Evolutionary conservation across 2,888 invertebrate species (phyloP), one percentile per base, ranked within the genome.

Genomic region (Selenia dentaria): DNA sequence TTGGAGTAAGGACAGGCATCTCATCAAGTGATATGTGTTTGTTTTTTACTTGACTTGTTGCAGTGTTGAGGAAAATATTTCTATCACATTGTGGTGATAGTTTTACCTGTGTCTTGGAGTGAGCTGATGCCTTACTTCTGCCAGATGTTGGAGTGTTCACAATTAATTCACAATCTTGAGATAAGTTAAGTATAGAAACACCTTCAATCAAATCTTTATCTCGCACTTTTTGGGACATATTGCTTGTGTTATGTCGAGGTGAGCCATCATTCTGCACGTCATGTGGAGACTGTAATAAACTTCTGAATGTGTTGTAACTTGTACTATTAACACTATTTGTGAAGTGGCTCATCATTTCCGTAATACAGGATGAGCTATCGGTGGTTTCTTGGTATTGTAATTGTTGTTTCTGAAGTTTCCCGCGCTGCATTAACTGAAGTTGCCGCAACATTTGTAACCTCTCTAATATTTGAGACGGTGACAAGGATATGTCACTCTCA

Each of bases 291-390:
- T 83, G 79, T 10, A 90, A 64, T 57, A 89, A 74, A 64, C 83
- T 86, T 10, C 74, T 78, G 64, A 90, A 88, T 11, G 88, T 86
- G 43, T 85, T 86, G 49, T 88, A 89, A 62, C 84, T 86, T 3
- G 88, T 86, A 35, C 76, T 85, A 38, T 74, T 83, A 53, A 78
- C 81, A 41, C 79, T 88, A 38, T 78, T 82, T 57, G 79, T 86
- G 48, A 90, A 88, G 51, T 89, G 87, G 55, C 87, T 87, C 8
- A 88, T 79, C 24, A 90, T 75, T 74, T 89, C 89, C 8, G 87
- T 87, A 10, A 82, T 61, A 54, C 71, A 78, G 6, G 83, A 76
- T 2, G 84, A 75, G 39, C 67, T 74, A 67, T 82, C 83, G 28
- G 83, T 64, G 12, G 72, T 72, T 45, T 81, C 80, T 56, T 79